phyloP scores from a whole-genome alignment of 2,797 vertebrate species.

The Microctenopoma lineatum region DNA sequence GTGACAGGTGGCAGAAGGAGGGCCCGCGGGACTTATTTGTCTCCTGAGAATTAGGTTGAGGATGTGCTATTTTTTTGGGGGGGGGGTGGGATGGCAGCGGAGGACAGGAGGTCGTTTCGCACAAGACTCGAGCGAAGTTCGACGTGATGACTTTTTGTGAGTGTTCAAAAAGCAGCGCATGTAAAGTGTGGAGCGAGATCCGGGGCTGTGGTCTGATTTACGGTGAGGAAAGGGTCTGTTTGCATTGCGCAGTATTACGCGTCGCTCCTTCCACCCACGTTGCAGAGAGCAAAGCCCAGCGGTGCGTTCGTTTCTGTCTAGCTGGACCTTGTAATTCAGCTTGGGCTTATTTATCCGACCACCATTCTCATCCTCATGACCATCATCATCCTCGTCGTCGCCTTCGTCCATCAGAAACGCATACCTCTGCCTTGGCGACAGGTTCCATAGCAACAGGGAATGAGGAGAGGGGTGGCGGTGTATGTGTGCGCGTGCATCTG shows the following conservation, averaged over 20 bases:
- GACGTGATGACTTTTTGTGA: slow-evolving; percentile 38
- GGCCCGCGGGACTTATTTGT: slow-evolving; percentile 68
- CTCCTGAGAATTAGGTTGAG: slow-evolving; percentile 55
- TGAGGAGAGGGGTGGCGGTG: slow-evolving; percentile 58
- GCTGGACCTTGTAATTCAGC: slow-evolving; percentile 34
- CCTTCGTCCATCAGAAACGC: slow-evolving; percentile 63
- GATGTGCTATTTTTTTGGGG: slow-evolving; percentile 60
- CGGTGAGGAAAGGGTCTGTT: slow-evolving; percentile 76
- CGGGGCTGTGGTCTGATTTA: slow-evolving; percentile 43
- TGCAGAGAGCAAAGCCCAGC: slow-evolving; percentile 73
- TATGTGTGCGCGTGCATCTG: slow-evolving; percentile 20
- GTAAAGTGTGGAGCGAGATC: slow-evolving; percentile 2
- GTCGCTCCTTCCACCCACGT: slow-evolving; percentile 81
- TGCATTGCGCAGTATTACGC: slow-evolving; percentile 83
- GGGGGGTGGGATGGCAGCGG: slow-evolving; percentile 6
- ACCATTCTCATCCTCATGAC: slow-evolving; percentile 34
- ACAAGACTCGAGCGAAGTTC: slow-evolving; percentile 46
- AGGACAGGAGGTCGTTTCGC: slow-evolving; percentile 27
- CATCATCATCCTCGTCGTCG: slow-evolving; percentile 25
- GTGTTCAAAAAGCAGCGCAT: slow-evolving; percentile 13
- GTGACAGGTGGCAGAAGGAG: slow-evolving; percentile 73
- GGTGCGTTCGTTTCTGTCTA: slow-evolving; percentile 20
- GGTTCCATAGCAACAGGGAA: slow-evolving; percentile 84
- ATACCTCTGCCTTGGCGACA: slow-evolving; percentile 80
- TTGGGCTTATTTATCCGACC: slow-evolving; percentile 29